phyloP scores from a whole-genome alignment of 2,888 invertebrate genomes.

The Drosophila rubida region DNA sequence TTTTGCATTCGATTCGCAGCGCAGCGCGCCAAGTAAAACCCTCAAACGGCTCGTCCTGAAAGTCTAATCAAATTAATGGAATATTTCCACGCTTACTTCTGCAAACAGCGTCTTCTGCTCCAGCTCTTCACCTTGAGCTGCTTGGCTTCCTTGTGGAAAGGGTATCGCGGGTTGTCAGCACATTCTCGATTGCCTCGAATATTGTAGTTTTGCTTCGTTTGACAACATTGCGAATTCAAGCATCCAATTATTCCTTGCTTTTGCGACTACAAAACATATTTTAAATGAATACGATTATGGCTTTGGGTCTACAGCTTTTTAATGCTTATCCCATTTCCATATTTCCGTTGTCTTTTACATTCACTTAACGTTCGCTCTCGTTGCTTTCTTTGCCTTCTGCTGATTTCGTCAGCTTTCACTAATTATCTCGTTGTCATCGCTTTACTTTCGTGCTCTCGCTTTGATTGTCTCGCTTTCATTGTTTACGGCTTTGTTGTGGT shows the following conservation, averaged over 20 bases:
- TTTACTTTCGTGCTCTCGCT: slow-evolving; percentile 1
- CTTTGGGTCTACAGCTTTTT: not conserved
- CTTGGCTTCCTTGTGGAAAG: slow-evolving; percentile 17
- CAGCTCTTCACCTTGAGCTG: not conserved
- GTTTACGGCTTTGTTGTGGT: not conserved
- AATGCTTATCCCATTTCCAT: not conserved
- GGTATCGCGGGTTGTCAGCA: slow-evolving; percentile 22
- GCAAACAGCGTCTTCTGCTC: slow-evolving; percentile 5
- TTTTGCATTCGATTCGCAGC: slow-evolving; percentile 37
- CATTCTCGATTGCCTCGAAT: slow-evolving; percentile 9
- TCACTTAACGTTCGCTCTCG: not conserved
- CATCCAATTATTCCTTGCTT: slow-evolving; percentile 1
- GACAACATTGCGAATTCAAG: not conserved
- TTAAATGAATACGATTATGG: slow-evolving; percentile 9
- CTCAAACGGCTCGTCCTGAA: slow-evolving; percentile 36
- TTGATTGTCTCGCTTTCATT: not conserved
- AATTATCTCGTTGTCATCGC: not conserved
- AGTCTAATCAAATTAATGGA: slow-evolving; percentile 79
- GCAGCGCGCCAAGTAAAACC: slow-evolving; percentile 13
- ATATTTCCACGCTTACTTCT: slow-evolving; percentile 58
- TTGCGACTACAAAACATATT: not conserved
- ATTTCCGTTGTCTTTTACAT: not conserved
- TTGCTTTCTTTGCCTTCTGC: not conserved
- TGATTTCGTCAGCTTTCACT: not conserved
- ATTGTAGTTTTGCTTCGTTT: slow-evolving; percentile 23